phyloP scores from a whole-genome alignment of 2,113 vertebrate genomes.

The Sylvia atricapilla region DNA sequence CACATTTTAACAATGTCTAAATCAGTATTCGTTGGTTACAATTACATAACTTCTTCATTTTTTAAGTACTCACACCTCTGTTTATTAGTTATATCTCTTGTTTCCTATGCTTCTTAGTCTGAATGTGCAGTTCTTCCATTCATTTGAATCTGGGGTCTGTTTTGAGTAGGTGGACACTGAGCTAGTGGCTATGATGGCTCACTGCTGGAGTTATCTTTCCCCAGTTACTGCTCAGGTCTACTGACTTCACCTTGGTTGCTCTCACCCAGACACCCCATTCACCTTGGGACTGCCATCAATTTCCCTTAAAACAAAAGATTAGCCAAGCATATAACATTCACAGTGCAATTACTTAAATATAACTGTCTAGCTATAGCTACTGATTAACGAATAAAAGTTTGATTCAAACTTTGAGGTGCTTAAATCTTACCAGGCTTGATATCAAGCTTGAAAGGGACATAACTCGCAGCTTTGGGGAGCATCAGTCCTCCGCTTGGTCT shows the following conservation, averaged over 20 bases:
- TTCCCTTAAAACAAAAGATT: not conserved
- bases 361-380: not conserved
- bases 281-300: not conserved
- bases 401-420: not conserved
- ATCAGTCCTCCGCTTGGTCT: not conserved
- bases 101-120: not conserved
- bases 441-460: not conserved
- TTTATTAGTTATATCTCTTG: fast-evolving
- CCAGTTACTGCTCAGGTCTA: not conserved
- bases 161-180: not conserved
- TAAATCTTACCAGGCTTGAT: fast-evolving
- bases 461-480: not conserved
- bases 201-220: not conserved
- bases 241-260: not conserved
- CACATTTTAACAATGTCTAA: not conserved
- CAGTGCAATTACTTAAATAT: not conserved
- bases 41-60: not conserved
- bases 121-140: not conserved
- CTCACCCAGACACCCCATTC: not conserved
- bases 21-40: not conserved
- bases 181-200: not conserved
- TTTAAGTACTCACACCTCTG: not conserved
- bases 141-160: not conserved
- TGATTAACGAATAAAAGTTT: not conserved
- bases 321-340: not conserved